Percentiles rank a stretch among this genome's conserved stretches.
phyloP scores from a whole-genome alignment of 2,113 vertebrate genomes.

The Okapia johnstoni region DNA sequence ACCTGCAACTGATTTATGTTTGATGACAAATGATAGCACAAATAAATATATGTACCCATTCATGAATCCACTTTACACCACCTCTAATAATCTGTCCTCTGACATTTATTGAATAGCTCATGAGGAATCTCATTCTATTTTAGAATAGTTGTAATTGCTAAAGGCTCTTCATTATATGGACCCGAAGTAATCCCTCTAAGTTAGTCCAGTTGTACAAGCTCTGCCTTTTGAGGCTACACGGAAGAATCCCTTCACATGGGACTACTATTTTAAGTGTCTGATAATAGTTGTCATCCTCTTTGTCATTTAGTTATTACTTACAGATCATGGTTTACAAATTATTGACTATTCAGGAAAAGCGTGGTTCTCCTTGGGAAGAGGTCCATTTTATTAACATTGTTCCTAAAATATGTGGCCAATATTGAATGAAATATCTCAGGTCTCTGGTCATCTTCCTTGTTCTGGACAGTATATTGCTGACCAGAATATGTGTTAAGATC shows the following conservation, averaged over 20 bases:
- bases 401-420: background rate
- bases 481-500: background rate
- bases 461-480: background rate
- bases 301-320: background rate
- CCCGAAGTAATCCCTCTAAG: background rate
- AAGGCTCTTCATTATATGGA: background rate
- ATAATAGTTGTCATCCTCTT: background rate
- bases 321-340: background rate
- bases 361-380: background rate
- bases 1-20: background rate
- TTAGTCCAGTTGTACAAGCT: background rate
- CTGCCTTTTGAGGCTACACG: background rate
- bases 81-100: background rate
- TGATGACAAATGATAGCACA: background rate
- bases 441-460: background rate
- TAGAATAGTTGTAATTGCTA: background rate
- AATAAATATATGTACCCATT: background rate
- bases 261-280: background rate
- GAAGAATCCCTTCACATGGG: background rate
- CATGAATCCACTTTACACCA: background rate
- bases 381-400: background rate
- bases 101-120: background rate
- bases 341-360: background rate
- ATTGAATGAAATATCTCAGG: background rate
- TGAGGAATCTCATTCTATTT: background rate